Evolutionary conservation across 2,888 invertebrate species (phyloP).

Genomic region (Heliconius cydno): DNA sequence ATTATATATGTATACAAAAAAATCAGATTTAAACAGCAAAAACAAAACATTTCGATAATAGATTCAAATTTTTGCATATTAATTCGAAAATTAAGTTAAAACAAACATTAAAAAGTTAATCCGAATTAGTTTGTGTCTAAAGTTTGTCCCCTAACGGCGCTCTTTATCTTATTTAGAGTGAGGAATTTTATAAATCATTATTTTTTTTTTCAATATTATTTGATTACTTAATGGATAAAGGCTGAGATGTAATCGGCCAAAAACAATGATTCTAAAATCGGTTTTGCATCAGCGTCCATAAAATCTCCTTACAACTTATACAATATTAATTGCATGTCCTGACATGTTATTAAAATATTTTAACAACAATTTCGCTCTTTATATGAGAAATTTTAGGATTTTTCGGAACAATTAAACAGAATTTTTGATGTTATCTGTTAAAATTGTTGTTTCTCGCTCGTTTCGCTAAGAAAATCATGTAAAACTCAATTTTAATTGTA

Average conservation of each 20-base stretch:
- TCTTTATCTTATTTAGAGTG: no score
- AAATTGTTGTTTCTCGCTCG: neutral
- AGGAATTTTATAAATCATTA: neutral
- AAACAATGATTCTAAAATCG: slow-evolving; percentile 15
- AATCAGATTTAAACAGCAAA: no score
- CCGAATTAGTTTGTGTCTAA: no score
- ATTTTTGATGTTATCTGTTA: slow-evolving; percentile 2
- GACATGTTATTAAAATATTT: slow-evolving; percentile 1
- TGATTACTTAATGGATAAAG: neutral
- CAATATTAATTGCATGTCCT: neutral
- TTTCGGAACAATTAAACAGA: neutral
- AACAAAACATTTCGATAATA: no score
- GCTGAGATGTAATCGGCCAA: slow-evolving; percentile 6
- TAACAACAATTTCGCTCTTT: slow-evolving; percentile 15
- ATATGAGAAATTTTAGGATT: neutral
- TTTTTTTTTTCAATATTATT: neutral
- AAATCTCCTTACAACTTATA: neutral
- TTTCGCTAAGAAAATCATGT: neutral
- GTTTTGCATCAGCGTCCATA: neutral
- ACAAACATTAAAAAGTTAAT: no score
- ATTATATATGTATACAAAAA: no score
- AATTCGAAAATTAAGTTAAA: no score
- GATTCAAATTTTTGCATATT: no score
- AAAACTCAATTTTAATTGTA: slow-evolving; percentile 1
- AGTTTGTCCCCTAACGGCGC: no score